Base-by-base conservation (phyloP, 2,797 vertebrate species). In the Gymnoscopelus microlampas region DNA sequence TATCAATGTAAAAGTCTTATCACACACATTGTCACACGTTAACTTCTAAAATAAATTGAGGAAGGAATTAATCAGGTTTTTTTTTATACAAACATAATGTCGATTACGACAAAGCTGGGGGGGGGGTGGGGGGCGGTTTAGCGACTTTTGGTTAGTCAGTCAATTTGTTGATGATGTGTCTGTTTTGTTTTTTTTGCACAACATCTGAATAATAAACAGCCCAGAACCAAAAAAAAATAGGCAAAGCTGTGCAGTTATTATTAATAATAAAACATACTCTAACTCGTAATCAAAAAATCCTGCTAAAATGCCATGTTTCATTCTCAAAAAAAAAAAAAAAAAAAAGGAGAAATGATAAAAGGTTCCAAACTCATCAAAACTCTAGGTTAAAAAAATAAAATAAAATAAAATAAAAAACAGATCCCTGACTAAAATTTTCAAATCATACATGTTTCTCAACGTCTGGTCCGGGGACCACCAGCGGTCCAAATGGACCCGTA, bases 71-170 rank as follows among this genome's bases (percentile, higher is more conserved):
- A 84, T 78, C 58, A 89, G 64, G 80, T 76, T 61, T 2, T 44
- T 59, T 54, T 81, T 77, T 81, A 70, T 75, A 88, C 74, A 89
- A 85, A 85, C 69, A 67, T 85, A 78, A 74, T 77, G 73, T 63
- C 35, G 58, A 64, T 78, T 78, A 63, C 79, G 79, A 82, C 68
- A 85, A 73, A 71, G 39, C 63, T 24, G 5, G 32, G 32, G 32
- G 5, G 39, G 39, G 9, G 39, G 39, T 7, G 39, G 9, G 9
- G 9, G 39, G 1, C 4, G 32, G 59, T 80, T 74, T 64, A 79
- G 77, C 60, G 60, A 73, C 59, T 83, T 84, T 77, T 86, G 74
- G 71, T 89, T 86, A 90, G 84, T 89, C 59, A 83, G 85, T 87
- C 78, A 53, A 84, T 54, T 69, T 78, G 57, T 78, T 68, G 65